These are phyloP conservation scores for Cactoblastis cactorum DNA, from an alignment of 2,888 invertebrate genomes.

Conservation along the genomic window DNA sequence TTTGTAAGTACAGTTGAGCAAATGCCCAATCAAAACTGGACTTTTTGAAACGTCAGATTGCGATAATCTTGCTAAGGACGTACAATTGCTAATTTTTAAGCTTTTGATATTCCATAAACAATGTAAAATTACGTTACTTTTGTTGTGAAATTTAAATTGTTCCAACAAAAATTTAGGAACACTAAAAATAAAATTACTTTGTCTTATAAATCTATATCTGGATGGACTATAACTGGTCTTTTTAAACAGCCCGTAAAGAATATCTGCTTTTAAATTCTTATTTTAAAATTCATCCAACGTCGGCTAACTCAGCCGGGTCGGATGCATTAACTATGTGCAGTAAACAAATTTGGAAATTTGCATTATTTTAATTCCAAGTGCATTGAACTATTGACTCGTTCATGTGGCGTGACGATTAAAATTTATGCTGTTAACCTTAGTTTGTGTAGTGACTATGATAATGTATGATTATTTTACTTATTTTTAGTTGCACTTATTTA, in stretches of 20 bases:
- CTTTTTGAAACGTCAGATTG: too few species aligned
- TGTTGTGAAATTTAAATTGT: too few species aligned
- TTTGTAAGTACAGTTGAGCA: conserved; percentile 33
- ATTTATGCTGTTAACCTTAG: conserved; percentile 35
- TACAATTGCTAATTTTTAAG: neutral
- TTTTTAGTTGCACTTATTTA: neutral
- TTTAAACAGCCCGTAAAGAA: too few species aligned
- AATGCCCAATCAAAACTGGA: too few species aligned
- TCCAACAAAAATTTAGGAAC: too few species aligned
- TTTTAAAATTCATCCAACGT: conserved; percentile 47
- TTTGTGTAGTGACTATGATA: conserved; percentile 8
- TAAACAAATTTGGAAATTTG: conserved; percentile 34
- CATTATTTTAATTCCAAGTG: conserved; percentile 38
- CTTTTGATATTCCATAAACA: too few species aligned
- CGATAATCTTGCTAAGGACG: neutral
- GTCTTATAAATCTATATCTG: too few species aligned
- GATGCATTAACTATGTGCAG: conserved; percentile 34
- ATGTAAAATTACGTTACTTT: too few species aligned
- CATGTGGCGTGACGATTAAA: conserved; percentile 35
- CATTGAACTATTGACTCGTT: conserved; percentile 47
- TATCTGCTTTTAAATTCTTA: too few species aligned
- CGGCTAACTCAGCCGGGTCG: conserved; percentile 42
- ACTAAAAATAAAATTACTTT: too few species aligned
- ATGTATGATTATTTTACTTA: neutral
- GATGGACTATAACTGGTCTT: too few species aligned